phyloP scores from a whole-genome alignment of 2,888 invertebrate genomes.

The Drosophila lutescens region DNA sequence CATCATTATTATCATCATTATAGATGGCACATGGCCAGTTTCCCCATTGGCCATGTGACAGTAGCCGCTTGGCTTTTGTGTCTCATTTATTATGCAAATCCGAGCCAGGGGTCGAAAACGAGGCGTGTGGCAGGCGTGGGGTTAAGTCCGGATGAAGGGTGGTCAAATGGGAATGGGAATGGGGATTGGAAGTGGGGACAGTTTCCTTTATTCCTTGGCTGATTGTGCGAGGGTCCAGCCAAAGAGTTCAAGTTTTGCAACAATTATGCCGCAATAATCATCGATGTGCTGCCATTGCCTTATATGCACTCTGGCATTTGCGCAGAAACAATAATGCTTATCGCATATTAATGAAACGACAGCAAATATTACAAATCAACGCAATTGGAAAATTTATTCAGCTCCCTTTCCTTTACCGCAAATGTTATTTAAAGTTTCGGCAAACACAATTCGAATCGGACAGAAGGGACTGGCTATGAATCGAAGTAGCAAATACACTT shows the following conservation, averaged over 20 bases:
- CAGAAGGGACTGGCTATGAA: neutral
- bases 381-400: slow-evolving; percentile 43
- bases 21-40: slow-evolving; percentile 68
- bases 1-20: slow-evolving; percentile 76
- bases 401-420: slow-evolving; percentile 2
- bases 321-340: slow-evolving; percentile 40
- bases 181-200: neutral
- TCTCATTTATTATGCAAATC: slow-evolving; percentile 79
- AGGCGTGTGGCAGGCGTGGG: slow-evolving; percentile 6
- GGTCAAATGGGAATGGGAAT: neutral
- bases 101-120: slow-evolving; percentile 37
- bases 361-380: slow-evolving; percentile 53
- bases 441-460: slow-evolving; percentile 9
- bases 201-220: slow-evolving; percentile 23
- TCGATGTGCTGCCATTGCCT: slow-evolving; percentile 7
- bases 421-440: slow-evolving; percentile 19
- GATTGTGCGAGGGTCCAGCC: slow-evolving; percentile 21
- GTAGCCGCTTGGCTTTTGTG: slow-evolving; percentile 77
- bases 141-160: slow-evolving; percentile 10
- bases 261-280: slow-evolving; percentile 32
- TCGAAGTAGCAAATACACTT: slow-evolving; percentile 2
- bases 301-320: slow-evolving; percentile 7
- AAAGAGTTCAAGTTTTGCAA: slow-evolving; percentile 37
- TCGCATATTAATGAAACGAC: slow-evolving; percentile 47
- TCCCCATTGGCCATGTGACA: slow-evolving; percentile 69